A percentile compares a stretch with the other conserved stretches of the same genome.
Evolutionary conservation across 2,113 vertebrate genomes (phyloP).

Genomic region (Seriola rivoliana): DNA sequence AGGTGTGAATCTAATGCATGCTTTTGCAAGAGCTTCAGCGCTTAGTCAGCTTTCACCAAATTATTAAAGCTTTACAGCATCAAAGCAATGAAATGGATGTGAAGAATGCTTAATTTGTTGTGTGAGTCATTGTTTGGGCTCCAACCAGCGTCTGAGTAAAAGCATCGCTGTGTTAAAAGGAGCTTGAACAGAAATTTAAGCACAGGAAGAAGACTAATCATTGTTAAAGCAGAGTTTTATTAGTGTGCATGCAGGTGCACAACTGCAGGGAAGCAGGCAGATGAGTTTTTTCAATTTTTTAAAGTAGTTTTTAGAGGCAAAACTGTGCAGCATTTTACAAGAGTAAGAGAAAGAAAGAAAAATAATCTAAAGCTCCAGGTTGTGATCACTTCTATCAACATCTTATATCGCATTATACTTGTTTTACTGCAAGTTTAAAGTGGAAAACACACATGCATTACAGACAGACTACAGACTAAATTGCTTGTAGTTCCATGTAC

Average conservation of each 20-base stretch:
- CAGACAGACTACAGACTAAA: not conserved
- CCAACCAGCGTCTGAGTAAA: slow-evolving; percentile 15
- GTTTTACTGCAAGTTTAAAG: not conserved
- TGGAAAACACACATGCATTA: not conserved
- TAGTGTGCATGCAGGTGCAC: not conserved
- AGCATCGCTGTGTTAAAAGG: slow-evolving; percentile 7
- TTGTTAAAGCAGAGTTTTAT: not conserved
- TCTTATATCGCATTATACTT: not conserved
- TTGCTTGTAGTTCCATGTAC: slow-evolving; percentile 4
- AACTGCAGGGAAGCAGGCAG: not conserved
- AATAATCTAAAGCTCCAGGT: too few relatives aligned
- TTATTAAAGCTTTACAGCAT: not conserved
- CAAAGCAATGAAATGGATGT: slow-evolving; percentile 16
- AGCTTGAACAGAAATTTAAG: slow-evolving; percentile 12
- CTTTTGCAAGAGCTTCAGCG: not conserved
- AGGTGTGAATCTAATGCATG: slow-evolving; percentile 6
- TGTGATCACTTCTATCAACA: not conserved
- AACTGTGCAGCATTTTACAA: too few relatives aligned
- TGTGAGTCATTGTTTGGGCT: slow-evolving; percentile 19
- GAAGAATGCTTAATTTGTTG: slow-evolving; percentile 25
- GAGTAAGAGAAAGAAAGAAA: too few relatives aligned
- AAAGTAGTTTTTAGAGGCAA: too few relatives aligned
- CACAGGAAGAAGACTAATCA: not conserved
- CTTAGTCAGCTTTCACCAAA: slow-evolving; percentile 2
- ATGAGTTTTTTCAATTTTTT: not conserved